These are phyloP conservation scores for Heliconius sara DNA, from an alignment of 2,888 invertebrate genomes.

Conservation along the genomic window DNA sequence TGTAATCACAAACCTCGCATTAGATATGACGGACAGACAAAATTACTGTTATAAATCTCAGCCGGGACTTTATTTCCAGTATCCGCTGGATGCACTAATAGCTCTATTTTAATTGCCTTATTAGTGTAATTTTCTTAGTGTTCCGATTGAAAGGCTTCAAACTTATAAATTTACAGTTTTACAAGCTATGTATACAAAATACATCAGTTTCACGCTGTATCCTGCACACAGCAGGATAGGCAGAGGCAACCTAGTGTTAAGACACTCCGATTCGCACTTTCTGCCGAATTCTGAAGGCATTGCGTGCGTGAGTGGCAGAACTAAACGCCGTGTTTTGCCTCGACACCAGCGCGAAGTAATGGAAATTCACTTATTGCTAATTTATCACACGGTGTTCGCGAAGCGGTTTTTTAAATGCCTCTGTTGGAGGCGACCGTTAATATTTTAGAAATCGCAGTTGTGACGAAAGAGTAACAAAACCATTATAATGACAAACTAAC, in stretches of 20 bases:
- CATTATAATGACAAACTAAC: too few relatives aligned
- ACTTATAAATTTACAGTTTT: conserved; percentile 26
- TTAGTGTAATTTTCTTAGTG: conserved; percentile 60
- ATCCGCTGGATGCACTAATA: conserved; percentile 63
- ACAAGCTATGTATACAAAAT: not conserved
- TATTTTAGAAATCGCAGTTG: too few relatives aligned
- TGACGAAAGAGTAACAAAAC: too few relatives aligned
- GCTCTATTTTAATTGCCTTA: conserved; percentile 58
- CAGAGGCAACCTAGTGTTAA: too few relatives aligned
- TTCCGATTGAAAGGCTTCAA: conserved; percentile 47
- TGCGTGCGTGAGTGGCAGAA: too few relatives aligned
- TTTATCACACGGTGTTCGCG: not conserved
- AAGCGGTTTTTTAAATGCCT: not conserved
- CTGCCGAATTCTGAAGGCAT: too few relatives aligned
- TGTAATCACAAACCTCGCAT: conserved; percentile 40
- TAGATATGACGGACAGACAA: conserved; percentile 44
- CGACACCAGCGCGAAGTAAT: too few relatives aligned
- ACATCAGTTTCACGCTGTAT: too few relatives aligned
- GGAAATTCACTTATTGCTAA: not conserved
- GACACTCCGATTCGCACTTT: too few relatives aligned
- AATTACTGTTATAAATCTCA: conserved; percentile 55
- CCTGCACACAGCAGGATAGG: too few relatives aligned
- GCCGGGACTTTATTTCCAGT: conserved; percentile 58
- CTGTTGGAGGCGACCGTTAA: too few relatives aligned
- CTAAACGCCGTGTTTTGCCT: too few relatives aligned